A percentile compares a stretch with the other conserved stretches of the same genome.
phyloP scores from a whole-genome alignment of 2,888 invertebrate genomes.

The Rugalucina vietnamica region DNA sequence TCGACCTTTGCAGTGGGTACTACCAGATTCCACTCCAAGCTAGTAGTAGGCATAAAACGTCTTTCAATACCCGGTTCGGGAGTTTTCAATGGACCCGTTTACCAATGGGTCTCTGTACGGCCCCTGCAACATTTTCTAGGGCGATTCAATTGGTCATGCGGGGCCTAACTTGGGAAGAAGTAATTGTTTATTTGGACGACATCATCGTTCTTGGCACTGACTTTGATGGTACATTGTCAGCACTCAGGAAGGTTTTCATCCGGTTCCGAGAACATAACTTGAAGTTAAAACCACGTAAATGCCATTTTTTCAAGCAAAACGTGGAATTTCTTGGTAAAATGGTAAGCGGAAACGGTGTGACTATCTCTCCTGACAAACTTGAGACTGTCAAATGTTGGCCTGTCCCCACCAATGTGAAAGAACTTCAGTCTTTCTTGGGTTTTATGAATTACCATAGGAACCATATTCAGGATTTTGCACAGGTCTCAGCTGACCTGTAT shows the following conservation, averaged over 20 bases:
- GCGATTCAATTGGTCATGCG: constrained; percentile 12
- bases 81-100: background rate
- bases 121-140: constrained; percentile 52
- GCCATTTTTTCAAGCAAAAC: background rate
- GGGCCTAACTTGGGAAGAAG: background rate
- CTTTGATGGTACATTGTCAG: background rate
- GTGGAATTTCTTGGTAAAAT: background rate
- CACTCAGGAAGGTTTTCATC: background rate
- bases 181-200: constrained; percentile 29
- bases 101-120: background rate
- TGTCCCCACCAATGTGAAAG: background rate
- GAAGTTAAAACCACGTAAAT: background rate
- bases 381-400: background rate
- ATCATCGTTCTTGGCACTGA: background rate
- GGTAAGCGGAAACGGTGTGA: background rate
- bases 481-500: background rate
- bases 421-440: background rate
- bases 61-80: background rate
- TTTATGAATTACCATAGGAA: constrained; percentile 38
- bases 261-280: background rate
- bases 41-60: background rate
- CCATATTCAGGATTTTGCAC: background rate
- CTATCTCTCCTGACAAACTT: constrained; percentile 10
- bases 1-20: constrained; percentile 13
- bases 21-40: background rate